These are phyloP conservation scores for Hassar affinis DNA, from an alignment of 2,113 vertebrate genomes.

Conservation along the genomic window DNA sequence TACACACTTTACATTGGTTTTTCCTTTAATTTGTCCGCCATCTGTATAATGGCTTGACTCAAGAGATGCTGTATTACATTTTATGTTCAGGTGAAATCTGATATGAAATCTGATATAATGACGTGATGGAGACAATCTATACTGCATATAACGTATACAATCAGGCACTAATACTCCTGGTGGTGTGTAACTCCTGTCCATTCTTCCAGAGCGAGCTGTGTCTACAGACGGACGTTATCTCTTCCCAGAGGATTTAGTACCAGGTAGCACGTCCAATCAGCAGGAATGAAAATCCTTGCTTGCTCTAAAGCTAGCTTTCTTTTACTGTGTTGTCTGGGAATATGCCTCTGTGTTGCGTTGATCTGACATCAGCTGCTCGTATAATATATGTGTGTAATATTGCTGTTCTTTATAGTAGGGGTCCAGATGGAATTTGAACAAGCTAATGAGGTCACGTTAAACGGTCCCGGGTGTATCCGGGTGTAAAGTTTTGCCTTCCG, in stretches of 20 bases:
- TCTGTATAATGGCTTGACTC: not conserved
- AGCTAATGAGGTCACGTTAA: not conserved
- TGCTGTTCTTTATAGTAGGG: not conserved
- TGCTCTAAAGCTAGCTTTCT: constrained; percentile 19
- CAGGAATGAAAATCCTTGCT: not conserved
- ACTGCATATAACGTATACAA: not conserved
- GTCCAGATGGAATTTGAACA: not conserved
- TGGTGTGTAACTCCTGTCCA: constrained; percentile 61
- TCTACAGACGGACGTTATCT: constrained; percentile 88
- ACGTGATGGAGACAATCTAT: not conserved
- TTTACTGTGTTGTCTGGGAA: not conserved
- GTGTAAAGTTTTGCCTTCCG: not conserved
- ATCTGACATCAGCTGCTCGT: not conserved
- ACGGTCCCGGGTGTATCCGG: too few relatives aligned
- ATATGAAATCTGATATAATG: not conserved
- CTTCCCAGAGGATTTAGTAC: constrained; percentile 83
- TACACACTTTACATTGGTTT: too few relatives aligned
- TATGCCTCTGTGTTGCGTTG: not conserved
- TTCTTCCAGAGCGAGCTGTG: constrained; percentile 86
- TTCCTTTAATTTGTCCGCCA: too few relatives aligned
- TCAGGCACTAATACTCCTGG: not conserved
- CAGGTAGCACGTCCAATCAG: constrained; percentile 75
- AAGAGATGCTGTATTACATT: not conserved
- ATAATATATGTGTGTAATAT: not conserved
- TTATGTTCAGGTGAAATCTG: not conserved